Percentiles rank a stretch among this genome's conserved stretches.
Evolutionary conservation across 2,113 vertebrate genomes (phyloP).

Genomic region (Prochilodus magdalenae): DNA sequence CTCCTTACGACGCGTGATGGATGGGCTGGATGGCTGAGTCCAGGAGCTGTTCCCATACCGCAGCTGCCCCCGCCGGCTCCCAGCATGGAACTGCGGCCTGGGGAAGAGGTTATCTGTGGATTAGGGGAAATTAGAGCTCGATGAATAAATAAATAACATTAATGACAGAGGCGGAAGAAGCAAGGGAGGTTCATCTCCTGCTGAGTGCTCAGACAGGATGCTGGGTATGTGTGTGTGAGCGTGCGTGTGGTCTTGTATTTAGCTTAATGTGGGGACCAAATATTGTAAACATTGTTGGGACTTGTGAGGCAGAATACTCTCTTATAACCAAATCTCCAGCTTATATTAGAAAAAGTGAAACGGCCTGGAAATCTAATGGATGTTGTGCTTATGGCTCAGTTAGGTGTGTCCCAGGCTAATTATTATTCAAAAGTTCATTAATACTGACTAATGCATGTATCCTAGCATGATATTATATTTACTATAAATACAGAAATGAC

Average conservation of each 20-base stretch:
- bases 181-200: slow-evolving; percentile 48
- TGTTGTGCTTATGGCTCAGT: too few relatives aligned
- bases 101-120: slow-evolving; percentile 58
- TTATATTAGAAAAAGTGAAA: too few relatives aligned
- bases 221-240: slow-evolving; percentile 26
- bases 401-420: background rate
- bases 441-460: too few relatives aligned
- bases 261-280: slow-evolving; percentile 20
- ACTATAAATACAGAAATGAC: too few relatives aligned
- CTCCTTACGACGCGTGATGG: slow-evolving; percentile 41
- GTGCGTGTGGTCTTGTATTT: slow-evolving; percentile 30
- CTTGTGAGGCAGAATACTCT: too few relatives aligned
- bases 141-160: slow-evolving; percentile 69
- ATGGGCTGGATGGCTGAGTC: slow-evolving; percentile 35
- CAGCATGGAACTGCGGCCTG: slow-evolving; percentile 49
- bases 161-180: slow-evolving; percentile 56
- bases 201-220: slow-evolving; percentile 40
- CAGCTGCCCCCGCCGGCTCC: slow-evolving; percentile 39
- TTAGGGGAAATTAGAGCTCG: slow-evolving; percentile 66
- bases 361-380: too few relatives aligned
- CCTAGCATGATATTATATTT: too few relatives aligned
- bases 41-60: slow-evolving; percentile 8
- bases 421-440: too few relatives aligned
- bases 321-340: too few relatives aligned
- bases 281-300: too few relatives aligned